Base-by-base conservation (phyloP, 2,113 vertebrate species). In the Ptilonorhynchus violaceus region DNA sequence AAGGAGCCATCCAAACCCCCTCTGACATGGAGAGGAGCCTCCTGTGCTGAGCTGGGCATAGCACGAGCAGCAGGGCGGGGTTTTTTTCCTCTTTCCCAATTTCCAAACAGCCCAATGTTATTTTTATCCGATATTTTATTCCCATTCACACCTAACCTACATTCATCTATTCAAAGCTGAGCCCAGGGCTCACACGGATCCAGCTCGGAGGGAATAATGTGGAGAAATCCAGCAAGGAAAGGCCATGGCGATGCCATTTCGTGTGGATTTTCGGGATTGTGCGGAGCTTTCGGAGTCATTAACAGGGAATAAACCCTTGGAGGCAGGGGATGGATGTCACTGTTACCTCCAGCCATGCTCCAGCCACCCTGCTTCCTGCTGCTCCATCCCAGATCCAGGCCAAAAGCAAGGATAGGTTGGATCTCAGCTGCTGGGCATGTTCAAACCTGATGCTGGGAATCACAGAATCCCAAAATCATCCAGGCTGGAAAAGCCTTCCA, bases 71-170 rank as follows among this genome's bases (percentile, higher is more conserved):
- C 63, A 63, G 53, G 33, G 59, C 11, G 15, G 22, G 8, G 8
- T 44, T 46, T 8, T 28, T 19, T 11, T 5, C 2, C 4, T 59
- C 28, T 53, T 60, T 47, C 58, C 68, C 19, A 6, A 18, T 53
- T 92, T 37, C 84, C 76, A 46, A 83, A 28, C 1, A 80, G 69
- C 55, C 31, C 15, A 1, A 4, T 0, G 88, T 59, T 96, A 88
- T 85, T 88, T 88, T 89, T 91, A 73, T 47, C 89, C 19, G 1
- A 2, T 24, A 20, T 63, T 80, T 80, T 35, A n/a, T 83, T 50
- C 66, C 67, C 68, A 47, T 82, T 88, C 81, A 70, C 85, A 85
- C 69, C 83, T 82, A 93, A 93, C 91, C 88, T 72, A 86, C 73
- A 93, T 91, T 67, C 6, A 4, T 10, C 55, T n/a, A 19, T 21